phyloP scores from a whole-genome alignment of 2,113 vertebrate genomes.

The Lepisosteus osseus region DNA sequence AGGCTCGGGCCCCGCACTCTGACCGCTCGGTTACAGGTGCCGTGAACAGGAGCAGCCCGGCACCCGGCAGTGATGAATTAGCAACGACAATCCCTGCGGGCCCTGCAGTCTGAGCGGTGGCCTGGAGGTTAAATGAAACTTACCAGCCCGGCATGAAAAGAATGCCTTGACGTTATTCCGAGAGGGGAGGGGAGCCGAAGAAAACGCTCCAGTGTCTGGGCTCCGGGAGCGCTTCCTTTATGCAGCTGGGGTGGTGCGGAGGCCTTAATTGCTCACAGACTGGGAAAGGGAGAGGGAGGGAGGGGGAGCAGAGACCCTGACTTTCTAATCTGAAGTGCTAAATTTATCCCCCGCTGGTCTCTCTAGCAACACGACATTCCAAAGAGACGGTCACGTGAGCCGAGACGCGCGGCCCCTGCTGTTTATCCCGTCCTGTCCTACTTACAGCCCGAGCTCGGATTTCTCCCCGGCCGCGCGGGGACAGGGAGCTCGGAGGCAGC shows the following conservation, averaged over 20 bases:
- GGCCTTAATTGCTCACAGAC: conserved; percentile 31
- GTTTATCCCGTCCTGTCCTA: conserved; percentile 84
- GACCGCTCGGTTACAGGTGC: not conserved
- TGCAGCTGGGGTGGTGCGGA: not conserved
- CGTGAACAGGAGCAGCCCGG: not conserved
- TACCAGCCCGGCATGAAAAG: conserved; percentile 33
- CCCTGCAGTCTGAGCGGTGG: not conserved
- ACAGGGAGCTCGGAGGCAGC: too few species aligned
- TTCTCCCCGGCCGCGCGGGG: conserved; percentile 40
- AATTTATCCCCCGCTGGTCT: conserved; percentile 53
- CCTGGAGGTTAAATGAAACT: not conserved
- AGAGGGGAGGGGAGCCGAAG: not conserved
- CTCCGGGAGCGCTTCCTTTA: not conserved
- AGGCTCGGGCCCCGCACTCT: not conserved
- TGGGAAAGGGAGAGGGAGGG: conserved; percentile 38
- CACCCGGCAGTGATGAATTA: conserved; percentile 30
- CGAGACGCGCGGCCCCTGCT: conserved; percentile 74
- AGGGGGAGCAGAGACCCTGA: conserved; percentile 38
- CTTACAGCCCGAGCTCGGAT: conserved; percentile 71
- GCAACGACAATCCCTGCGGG: conserved; percentile 39
- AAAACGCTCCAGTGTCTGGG: too few species aligned
- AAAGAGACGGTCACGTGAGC: conserved; percentile 66
- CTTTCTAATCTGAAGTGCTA: conserved; percentile 53
- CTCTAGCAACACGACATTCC: conserved; percentile 67
- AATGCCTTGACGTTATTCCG: conserved; percentile 23